Base-by-base conservation (phyloP, 2,888 invertebrate genomes). In the Amiota communis region DNA sequence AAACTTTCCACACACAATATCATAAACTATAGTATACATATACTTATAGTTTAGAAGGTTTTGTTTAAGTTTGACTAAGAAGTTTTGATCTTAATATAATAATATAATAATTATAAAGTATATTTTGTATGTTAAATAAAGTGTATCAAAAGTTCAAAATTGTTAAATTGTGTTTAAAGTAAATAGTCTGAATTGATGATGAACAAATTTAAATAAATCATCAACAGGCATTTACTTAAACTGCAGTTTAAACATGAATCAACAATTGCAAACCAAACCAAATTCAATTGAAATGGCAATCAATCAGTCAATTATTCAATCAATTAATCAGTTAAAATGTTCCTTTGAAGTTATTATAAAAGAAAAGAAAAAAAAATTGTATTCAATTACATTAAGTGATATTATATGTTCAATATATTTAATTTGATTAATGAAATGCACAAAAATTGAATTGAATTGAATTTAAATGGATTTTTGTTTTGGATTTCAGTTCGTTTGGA, bases 401-500 rank as follows among this genome's bases (percentile, higher is more conserved):
- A 68, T 51, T n/a, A 23, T 23, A 23, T 23, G 23, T 23, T 2
- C 23, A 23, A 6, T 23, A 23, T 15, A 56, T 15, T 56, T 15
- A 51, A 69, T 51, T 53, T 51, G 10, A 15, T 20, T n/a, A 20
- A 67, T 13, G 2, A 11, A 53, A 15, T 53, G 53, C n/a, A 53
- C 8, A 2, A 8, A n/a, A 53, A 53, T 53, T 53, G 15, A 53
- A 53, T 53, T 53, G 8, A 53, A 53, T 53, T 53, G 53, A 53
- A n/a, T 53, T 3, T 53, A 12, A 13, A 53, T 53, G 12, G 57
- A 46, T 90, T 92, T 92, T 53, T 53, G 53, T 53, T 59, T 59
- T 20, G 36, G 36, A 36, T 36, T 59, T 81, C 93, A 96, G 96
- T 96, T 90, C 95, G 96, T 84, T 95, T 94, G 91, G 95, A 96